Conservation (phyloP, 2,888 invertebrate species). For the Oscheius sp. region DNA sequence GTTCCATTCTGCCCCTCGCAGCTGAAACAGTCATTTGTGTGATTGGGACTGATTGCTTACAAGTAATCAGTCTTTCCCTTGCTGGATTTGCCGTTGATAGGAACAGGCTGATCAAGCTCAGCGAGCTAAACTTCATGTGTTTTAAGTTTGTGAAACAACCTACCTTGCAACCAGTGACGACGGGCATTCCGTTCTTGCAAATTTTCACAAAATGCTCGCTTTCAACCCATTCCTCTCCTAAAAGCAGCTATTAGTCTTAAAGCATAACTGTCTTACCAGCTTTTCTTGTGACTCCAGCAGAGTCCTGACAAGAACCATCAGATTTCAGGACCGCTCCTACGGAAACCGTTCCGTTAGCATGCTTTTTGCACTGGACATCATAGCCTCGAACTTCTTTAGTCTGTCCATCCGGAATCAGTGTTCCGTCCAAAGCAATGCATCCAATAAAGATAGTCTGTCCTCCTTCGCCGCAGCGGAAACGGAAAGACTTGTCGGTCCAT, state of each 20-base stretch:
- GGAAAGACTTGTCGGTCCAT: slow-evolving; percentile 64
- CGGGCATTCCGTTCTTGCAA: slow-evolving; percentile 35
- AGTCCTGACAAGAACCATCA: slow-evolving; percentile 38
- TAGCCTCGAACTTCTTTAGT: slow-evolving; percentile 42
- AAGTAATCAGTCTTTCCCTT: slow-evolving; percentile 33
- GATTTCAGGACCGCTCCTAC: slow-evolving; percentile 39
- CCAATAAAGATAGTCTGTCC: slow-evolving; percentile 49
- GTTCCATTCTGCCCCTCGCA: slow-evolving; percentile 45
- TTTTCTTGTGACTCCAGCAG: slow-evolving; percentile 7
- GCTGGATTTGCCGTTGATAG: slow-evolving; percentile 21
- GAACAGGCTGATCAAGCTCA: slow-evolving; percentile 9
- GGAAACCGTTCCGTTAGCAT: slow-evolving; percentile 58
- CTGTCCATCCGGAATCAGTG: slow-evolving; percentile 33
- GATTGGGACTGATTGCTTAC: slow-evolving; percentile 11
- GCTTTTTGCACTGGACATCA: slow-evolving; percentile 55
- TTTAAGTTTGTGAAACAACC: too few species aligned
- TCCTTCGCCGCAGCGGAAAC: slow-evolving; percentile 56
- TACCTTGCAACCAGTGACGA: slow-evolving; percentile 35
- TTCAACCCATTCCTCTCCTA: slow-evolving; percentile 37
- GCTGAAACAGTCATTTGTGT: slow-evolving; percentile 31
- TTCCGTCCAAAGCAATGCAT: slow-evolving; percentile 43
- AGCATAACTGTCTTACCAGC: slow-evolving; percentile 7
- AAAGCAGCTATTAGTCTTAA: background rate
- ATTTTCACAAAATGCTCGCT: slow-evolving; percentile 36
- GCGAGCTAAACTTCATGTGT: slow-evolving; percentile 1